Evolutionary conservation across 2,113 vertebrate species (phyloP).

Genomic region (Urocynchramus pylzowi): DNA sequence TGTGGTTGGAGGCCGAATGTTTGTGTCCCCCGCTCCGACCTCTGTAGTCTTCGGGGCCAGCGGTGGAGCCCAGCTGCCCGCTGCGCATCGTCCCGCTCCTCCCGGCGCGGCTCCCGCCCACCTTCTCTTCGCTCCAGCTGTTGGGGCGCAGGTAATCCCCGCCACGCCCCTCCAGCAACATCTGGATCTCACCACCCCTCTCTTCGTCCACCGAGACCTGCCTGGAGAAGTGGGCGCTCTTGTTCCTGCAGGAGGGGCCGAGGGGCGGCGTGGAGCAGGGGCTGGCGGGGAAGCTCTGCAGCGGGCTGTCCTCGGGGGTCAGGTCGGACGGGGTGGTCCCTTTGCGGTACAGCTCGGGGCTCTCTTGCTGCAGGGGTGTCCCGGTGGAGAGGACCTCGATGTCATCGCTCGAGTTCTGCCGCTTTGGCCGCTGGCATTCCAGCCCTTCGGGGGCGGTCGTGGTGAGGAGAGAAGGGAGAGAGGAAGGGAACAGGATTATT

Average conservation of each 20-base stretch:
- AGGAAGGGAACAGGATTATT: background rate
- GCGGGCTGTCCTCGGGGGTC: constrained; percentile 89
- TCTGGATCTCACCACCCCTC: constrained; percentile 89
- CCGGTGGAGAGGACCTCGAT: constrained; percentile 89
- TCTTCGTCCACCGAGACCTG: constrained; percentile 90
- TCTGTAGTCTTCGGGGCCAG: constrained; percentile 82
- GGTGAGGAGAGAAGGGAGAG: background rate
- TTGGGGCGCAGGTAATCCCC: constrained; percentile 78
- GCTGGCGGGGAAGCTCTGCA: constrained; percentile 85
- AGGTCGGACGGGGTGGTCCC: constrained; percentile 91
- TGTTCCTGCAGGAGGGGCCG: constrained; percentile 76
- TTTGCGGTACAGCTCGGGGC: constrained; percentile 93
- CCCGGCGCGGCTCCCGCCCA: constrained; percentile 17
- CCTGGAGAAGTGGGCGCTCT: constrained; percentile 87
- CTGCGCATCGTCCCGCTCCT: constrained; percentile 71
- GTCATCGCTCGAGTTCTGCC: constrained; percentile 86
- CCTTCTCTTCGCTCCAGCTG: constrained; percentile 86
- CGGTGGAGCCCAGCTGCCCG: constrained; percentile 74
- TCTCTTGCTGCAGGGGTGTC: constrained; percentile 82
- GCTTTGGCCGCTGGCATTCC: constrained; percentile 89
- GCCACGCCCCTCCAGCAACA: constrained; percentile 88
- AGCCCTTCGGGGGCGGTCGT: constrained; percentile 72
- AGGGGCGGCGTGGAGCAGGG: constrained; percentile 79
- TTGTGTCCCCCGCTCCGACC: constrained; percentile 82
- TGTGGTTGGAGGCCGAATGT: constrained; percentile 85